phyloP scores from a whole-genome alignment of 2,888 invertebrate species.

The Polydesmus complanatus region DNA sequence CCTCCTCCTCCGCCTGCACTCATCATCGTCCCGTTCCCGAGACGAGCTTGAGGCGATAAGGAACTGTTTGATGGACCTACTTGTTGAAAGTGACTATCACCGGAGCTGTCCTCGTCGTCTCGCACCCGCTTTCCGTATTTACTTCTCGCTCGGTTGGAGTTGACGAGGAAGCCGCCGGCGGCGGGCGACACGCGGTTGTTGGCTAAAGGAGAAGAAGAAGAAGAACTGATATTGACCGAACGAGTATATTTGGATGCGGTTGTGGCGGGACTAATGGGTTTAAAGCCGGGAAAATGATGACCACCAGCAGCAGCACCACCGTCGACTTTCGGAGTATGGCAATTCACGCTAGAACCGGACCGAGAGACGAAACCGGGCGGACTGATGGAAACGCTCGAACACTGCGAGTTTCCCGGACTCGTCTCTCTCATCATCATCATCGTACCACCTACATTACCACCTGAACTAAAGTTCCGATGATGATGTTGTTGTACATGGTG shows the following conservation, averaged over 20 bases:
- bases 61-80: conserved; percentile 12
- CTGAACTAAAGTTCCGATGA: conserved; percentile 3
- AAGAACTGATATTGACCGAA: background rate
- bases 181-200: background rate
- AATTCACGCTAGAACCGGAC: background rate
- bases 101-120: conserved; percentile 15
- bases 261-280: conserved; percentile 21
- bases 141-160: background rate
- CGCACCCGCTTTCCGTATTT: conserved; percentile 2
- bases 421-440: background rate
- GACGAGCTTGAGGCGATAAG: background rate
- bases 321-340: background rate
- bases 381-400: conserved; percentile 23
- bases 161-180: background rate
- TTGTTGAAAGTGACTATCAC: conserved; percentile 19
- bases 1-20: conserved; percentile 17
- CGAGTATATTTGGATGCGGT: background rate
- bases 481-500: too few species aligned
- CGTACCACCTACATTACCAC: background rate
- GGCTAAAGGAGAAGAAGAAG: background rate
- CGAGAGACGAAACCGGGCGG: conserved; percentile 16
- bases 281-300: conserved; percentile 15
- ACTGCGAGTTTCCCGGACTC: conserved; percentile 21
- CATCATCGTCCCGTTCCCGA: too few species aligned
- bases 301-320: background rate